Base-by-base conservation (phyloP, 2,888 invertebrate species). In the Plusia festucae region DNA sequence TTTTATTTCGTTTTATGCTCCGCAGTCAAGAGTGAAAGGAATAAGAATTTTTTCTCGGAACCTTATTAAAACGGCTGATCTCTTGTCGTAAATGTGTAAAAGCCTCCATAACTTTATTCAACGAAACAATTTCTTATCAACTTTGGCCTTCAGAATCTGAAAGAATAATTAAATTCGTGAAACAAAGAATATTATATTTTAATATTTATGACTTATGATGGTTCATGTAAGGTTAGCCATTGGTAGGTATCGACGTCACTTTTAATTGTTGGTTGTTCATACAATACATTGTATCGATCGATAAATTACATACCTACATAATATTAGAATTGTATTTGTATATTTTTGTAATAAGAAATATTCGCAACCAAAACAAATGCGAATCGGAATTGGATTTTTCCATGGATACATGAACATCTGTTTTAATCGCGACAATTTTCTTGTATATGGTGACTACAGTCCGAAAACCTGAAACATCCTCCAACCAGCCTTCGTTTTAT, bases 61-160 rank as follows among this genome's bases (percentile, higher is more conserved):
- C 30, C 30, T 30, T 53, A 53, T 53, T 52, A 52, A 8, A 27
- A 53, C 27, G n/a, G 40, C 40, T n/a, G 7, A 9, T 53, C 6
- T 27, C 53, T 53, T 40, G n/a, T 7, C n/a, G n/a, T 53, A 27
- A 53, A 27, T 8, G 27, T 27, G 53, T 53, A 53, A 53, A 30
- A 30, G 16, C 16, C 11, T 13, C 1, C 9, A 30, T 18, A 30
- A 30, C 30, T 32, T 53, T 18, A 30, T 53, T 53, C 18, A 4
- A 16, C 7, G 18, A 53, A 32, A 53, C 32, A 18, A 16, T 9
- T 53, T 20, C 34, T 34, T 16, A 53, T 40, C n/a, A 40, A 53
- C 8, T 30, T 9, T 0, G 53, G 27, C 27, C 27, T 53, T 34
- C 20, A 8, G 20, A 20, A 20, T 18, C 34, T 54, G 20, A 32